Conservation (phyloP, 2,888 invertebrate species). For the Apoda limacodes region DNA sequence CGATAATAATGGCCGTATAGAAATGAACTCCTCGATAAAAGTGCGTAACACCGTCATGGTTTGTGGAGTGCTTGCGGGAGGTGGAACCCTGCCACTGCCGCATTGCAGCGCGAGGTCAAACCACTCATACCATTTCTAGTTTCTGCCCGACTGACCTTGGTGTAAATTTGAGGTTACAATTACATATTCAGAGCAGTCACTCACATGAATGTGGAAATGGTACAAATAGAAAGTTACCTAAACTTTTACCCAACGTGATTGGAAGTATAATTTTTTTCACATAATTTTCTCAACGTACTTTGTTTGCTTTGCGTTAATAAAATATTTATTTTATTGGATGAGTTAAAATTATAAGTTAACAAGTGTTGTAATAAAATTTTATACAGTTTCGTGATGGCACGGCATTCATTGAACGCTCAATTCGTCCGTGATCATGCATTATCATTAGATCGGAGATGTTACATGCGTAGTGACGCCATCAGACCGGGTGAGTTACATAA, state of each 20-base stretch:
- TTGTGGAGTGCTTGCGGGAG: background rate
- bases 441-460: conserved; percentile 12
- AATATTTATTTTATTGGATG: too few relatives aligned
- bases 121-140: conserved; percentile 51
- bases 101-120: conserved; percentile 47
- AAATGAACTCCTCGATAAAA: conserved; percentile 21
- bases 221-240: conserved; percentile 49
- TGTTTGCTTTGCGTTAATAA: too few relatives aligned
- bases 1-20: too few relatives aligned
- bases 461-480: conserved; percentile 16
- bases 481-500: conserved; percentile 32
- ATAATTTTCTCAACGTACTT: too few relatives aligned
- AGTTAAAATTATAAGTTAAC: too few relatives aligned
- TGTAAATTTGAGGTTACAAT: conserved; percentile 48
- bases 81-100: conserved; percentile 24
- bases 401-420: background rate
- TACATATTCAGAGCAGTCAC: conserved; percentile 38
- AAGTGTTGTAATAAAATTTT: too few relatives aligned
- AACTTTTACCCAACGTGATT: conserved; percentile 52
- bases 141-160: conserved; percentile 50
- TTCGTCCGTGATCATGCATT: conserved; percentile 27
- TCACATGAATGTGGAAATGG: conserved; percentile 29
- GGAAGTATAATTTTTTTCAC: conserved; percentile 28
- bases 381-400: too few relatives aligned
- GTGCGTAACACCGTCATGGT: conserved; percentile 22